Base-by-base conservation (phyloP, 2,888 invertebrate genomes). In the Calameuta pallipes region DNA sequence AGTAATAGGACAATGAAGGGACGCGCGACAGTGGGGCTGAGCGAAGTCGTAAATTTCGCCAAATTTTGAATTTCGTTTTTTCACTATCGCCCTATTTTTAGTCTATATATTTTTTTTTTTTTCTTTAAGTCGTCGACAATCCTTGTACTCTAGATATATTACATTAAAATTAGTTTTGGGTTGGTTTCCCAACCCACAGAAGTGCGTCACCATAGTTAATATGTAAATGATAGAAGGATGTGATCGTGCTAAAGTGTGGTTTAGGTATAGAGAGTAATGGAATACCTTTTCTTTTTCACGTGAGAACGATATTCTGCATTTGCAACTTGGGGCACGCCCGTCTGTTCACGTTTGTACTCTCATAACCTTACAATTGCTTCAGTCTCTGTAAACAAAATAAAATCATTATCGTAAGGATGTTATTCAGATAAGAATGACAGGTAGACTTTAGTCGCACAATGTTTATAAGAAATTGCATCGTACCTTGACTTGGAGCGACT, bases 401-500 rank as follows among this genome's bases (percentile, higher is more conserved):
- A 56, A 9, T 23, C 9, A 23, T 23, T 56, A 1, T 56, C 9
- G 9, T 56, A 23, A 56, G 56, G 15, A 56, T 23, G 23, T 23
- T 56, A 56, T 1, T 9, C 9, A 2, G 9, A 23, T 56, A 9
- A 56, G 2, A 23, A 23, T 56, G 2, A 23, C 56, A 56, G 56
- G 1, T 23, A 23, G 0, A 56, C 23, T 9, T 56, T 23, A 9
- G 2, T 23, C 23, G 15, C 23, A 23, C 9, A 23, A 9, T 23
- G 56, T 56, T 56, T 23, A 23, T 56, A 56, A 56, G 56, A 56
- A 56, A 56, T 56, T 56, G 9, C 23, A 56, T 56, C 1, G 9
- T 81, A 90, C 91, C 91, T 91, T 78, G 91, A 91, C 82, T 91
- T 91, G 37, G 91, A 91, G 82, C 91, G 89, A 80, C 88, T 89